A percentile compares a stretch with the other conserved stretches of the same genome.
Evolutionary conservation across 1,140 invertebrate species (phyloP).

Genomic region (Leguminivora glycinivorella): DNA sequence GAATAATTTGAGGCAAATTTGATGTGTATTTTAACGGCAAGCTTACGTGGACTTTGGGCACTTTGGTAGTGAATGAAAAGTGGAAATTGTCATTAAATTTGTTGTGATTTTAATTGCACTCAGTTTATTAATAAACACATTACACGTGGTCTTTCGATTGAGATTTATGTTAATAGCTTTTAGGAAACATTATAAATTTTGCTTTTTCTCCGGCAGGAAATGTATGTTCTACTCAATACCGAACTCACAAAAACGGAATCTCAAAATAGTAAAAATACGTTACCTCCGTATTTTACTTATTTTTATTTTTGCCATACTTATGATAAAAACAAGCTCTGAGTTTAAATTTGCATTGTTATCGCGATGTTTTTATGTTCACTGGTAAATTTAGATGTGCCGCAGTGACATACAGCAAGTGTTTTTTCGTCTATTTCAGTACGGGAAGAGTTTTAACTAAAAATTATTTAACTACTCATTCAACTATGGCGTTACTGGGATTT

Average conservation of each 20-base stretch:
- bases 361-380: not conserved
- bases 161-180: no score
- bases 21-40: not conserved
- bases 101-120: no score
- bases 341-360: not conserved
- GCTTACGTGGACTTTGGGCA: no score
- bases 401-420: not conserved
- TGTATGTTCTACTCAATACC: no score
- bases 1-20: not conserved
- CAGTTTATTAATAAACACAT: no score
- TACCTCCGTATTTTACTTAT: no score
- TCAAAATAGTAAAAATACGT: no score
- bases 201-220: no score
- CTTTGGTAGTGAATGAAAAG: not conserved
- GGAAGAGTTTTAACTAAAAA: not conserved
- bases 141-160: no score
- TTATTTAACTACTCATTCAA: constrained; percentile 6
- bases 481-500: not conserved
- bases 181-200: no score
- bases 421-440: not conserved
- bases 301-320: no score
- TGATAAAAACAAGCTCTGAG: not conserved
- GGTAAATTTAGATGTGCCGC: not conserved
- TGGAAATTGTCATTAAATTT: not conserved
- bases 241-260: no score